Evolutionary conservation across 2,888 invertebrate species (phyloP), one percentile per base, ranked within the genome.

Genomic region (Cephus runcator): DNA sequence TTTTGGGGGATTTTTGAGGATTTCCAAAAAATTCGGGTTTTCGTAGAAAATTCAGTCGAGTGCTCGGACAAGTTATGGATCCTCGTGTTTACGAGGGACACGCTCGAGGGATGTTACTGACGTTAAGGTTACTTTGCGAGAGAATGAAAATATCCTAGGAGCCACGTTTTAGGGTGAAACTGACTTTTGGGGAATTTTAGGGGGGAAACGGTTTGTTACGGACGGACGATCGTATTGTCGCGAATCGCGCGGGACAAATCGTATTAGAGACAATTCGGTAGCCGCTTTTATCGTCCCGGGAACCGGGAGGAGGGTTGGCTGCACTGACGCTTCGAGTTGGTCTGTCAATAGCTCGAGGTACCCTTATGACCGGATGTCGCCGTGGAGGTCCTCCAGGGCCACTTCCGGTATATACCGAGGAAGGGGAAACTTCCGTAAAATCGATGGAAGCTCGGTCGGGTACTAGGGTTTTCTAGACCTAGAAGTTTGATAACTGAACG

Each of bases 221-320:
- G 73, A n/a, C 73, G 76, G 76, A 40, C 74, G 79, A 73, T 34
- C 73, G 23, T 68, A 78, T 78, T 78, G 78, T 78, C 69, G 69
- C 68, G 30, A 56, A 40, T 73, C 75, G 79, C 68, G 75, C 76
- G 69, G n/a, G 80, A 34, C 81, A 85, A 88, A 87, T 88, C 85
- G 82, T 84, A 87, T 87, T 86, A 86, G 85, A 83, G 81, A 88
- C 87, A 81, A 86, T 88, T 87, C 85, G 83, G 83, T 85, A 88
- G 87, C 86, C 86, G 85, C 84, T 86, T 86, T 88, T 84, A 84
- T 85, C 79, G 79, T 23, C 1, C 23, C 56, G 9, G 0, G 1
- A 9, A 56, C 23, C 56, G 56, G 2, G 56, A 23, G 1, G 23
- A 56, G 9, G 56, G 56, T 56, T 56, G 71, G 71, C 34, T 34